A percentile compares a stretch with the other conserved stretches of the same genome.
phyloP scores from a whole-genome alignment of 2,888 invertebrate species.

The Lagria hirta region DNA sequence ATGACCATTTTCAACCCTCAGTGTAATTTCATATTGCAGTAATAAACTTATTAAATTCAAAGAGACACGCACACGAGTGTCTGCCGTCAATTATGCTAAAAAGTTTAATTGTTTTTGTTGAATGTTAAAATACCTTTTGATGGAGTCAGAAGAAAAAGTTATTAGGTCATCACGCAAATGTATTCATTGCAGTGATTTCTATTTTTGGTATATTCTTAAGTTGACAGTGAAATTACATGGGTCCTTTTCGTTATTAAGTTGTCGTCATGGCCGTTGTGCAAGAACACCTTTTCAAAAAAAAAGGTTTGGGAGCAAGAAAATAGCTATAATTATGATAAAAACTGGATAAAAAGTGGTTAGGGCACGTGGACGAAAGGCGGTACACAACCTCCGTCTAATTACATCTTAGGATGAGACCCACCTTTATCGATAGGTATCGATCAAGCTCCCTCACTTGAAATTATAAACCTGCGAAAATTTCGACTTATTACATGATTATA shows the following conservation, averaged over 20 bases:
- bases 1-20: too few relatives aligned
- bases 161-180: too few relatives aligned
- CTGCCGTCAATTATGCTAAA: too few relatives aligned
- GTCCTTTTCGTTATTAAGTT: slow-evolving; percentile 41
- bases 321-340: slow-evolving; percentile 55
- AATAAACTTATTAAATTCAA: too few relatives aligned
- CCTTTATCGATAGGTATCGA: slow-evolving; percentile 45
- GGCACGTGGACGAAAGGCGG: slow-evolving; percentile 46
- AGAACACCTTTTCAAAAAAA: slow-evolving; percentile 35
- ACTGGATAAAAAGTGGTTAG: slow-evolving; percentile 49
- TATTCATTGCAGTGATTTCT: too few relatives aligned
- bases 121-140: too few relatives aligned
- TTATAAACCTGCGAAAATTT: slow-evolving; percentile 1
- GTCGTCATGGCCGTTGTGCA: slow-evolving; percentile 42
- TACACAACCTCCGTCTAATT: slow-evolving; percentile 46
- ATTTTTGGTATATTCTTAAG: slow-evolving; percentile 40
- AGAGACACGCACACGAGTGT: too few relatives aligned
- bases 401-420: slow-evolving; percentile 40
- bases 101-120: too few relatives aligned
- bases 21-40: too few relatives aligned
- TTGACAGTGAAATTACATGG: slow-evolving; percentile 44
- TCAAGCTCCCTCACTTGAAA: slow-evolving; percentile 47
- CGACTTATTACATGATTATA: slow-evolving; percentile 6
- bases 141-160: too few relatives aligned
- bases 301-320: slow-evolving; percentile 39